These are phyloP conservation scores for Telmatochromis sp. DNA, from an alignment of 2,113 vertebrate species.

Conservation along the genomic window DNA sequence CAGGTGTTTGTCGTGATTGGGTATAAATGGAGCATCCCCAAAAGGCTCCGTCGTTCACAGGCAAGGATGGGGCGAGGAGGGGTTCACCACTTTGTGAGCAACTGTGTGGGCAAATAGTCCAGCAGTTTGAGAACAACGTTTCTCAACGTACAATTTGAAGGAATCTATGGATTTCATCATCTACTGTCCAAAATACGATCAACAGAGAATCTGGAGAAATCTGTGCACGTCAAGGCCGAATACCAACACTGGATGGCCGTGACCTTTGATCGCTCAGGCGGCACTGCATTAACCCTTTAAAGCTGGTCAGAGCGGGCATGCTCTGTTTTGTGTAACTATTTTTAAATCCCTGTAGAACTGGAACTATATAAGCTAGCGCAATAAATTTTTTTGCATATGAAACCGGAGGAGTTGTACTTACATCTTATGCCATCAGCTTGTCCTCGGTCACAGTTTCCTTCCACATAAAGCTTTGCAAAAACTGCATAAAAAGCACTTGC, in stretches of 20 bases:
- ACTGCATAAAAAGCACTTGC: accelerated
- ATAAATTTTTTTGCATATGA: too few relatives aligned
- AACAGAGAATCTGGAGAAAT: background rate
- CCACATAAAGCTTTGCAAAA: accelerated
- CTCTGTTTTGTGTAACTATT: too few relatives aligned
- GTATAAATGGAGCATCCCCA: background rate
- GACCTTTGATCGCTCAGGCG: background rate
- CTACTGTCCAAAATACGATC: background rate
- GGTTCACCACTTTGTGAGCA: background rate
- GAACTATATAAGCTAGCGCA: accelerated
- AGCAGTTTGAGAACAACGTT: background rate
- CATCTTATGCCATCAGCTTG: too few relatives aligned
- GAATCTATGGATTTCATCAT: background rate
- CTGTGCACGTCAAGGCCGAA: background rate
- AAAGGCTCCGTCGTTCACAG: background rate
- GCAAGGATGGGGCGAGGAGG: background rate
- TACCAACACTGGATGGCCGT: background rate
- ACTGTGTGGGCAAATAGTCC: background rate
- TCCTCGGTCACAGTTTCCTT: too few relatives aligned
- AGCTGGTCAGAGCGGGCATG: too few relatives aligned
- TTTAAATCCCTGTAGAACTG: too few relatives aligned
- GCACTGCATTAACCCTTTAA: background rate
- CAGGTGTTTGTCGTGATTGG: background rate
- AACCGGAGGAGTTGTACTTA: too few relatives aligned
- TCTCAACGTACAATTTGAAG: background rate